Evolutionary conservation across 1,140 invertebrate species (phyloP), one percentile per base, ranked within the genome.

Genomic region (Steinernema feltiae): DNA sequence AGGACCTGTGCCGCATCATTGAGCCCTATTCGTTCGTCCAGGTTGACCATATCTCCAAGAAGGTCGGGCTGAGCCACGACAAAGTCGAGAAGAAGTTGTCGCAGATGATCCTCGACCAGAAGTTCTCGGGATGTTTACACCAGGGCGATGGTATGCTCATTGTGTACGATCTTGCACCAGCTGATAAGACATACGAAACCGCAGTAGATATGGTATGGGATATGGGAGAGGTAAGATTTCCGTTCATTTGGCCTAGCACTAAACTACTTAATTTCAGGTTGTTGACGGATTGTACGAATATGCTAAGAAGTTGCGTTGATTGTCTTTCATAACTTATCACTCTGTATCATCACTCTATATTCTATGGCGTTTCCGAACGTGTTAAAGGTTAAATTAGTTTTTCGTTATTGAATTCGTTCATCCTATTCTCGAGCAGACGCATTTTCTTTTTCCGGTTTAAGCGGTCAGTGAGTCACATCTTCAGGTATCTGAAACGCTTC

Each of bases 101-200:
- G 30, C 97, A 99, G 88, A 99, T 99, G 97, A 99, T 99, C 86
- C 89, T 99, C 83, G 97, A 99, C 87, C 95, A 96, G 81, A 99
- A 99, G 87, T 91, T 99, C 79, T 88, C 87, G 85, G 90, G 96
- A 24, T 97, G 98, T 81, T 89, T 99, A 69, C 96, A 99, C 89
- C 97, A 99, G 89, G 96, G 95, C 71, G 93, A 94, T 88, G 96
- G 93, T 77, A 94, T 99, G 17, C 89, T 99, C 31, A 94, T 99
- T 81, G 93, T 99, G 12, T 99, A 97, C 88, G 96, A 99, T 87
- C 93, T 94, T 84, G 92, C 92, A 70, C 90, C 92, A n/a, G 90
- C 92, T 48, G 96, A 99, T 86, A 95, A 96, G 87, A 98, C 96
- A 1, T 99, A 98, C 83, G 94, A 96, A 89, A 93, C 93, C 83